A percentile compares a stretch with the other conserved stretches of the same genome.
Conservation (phyloP, 2,888 invertebrate species). For the Sthenelais limicola region DNA sequence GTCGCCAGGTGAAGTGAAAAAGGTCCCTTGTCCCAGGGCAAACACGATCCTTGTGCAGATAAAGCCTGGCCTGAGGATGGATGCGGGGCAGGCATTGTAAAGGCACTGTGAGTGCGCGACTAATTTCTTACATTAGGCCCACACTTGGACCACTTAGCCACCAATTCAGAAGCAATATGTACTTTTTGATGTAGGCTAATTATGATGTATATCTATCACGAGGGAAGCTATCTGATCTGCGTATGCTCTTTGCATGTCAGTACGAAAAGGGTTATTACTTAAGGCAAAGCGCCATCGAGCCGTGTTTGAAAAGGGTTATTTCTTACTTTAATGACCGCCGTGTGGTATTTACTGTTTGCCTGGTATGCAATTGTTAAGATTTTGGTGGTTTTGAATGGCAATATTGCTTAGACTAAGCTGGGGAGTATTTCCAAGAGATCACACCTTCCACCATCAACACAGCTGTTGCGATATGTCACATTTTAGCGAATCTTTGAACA, state of each 20-base stretch:
- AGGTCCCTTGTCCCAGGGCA: constrained; percentile 7
- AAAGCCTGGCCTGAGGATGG: not conserved
- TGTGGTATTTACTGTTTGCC: no score
- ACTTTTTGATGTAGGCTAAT: constrained; percentile 34
- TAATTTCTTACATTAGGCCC: constrained; percentile 15
- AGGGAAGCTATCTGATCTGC: not conserved
- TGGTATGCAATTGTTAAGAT: no score
- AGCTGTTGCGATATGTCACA: no score
- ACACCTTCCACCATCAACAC: no score
- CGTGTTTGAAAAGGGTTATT: no score
- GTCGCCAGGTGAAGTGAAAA: constrained; percentile 14
- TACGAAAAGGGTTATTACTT: constrained; percentile 23
- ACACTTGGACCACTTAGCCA: constrained; percentile 17
- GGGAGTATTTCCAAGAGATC: no score
- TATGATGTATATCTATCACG: constrained; percentile 27
- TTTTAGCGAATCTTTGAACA: no score
- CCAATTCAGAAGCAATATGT: constrained; percentile 25
- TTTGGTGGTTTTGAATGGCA: no score
- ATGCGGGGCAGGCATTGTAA: constrained; percentile 5
- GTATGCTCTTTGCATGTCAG: constrained; percentile 20
- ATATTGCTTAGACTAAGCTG: no score
- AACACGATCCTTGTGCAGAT: constrained; percentile 20
- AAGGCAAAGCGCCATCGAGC: no score
- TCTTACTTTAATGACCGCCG: no score
- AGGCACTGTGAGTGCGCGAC: not conserved